phyloP scores from a whole-genome alignment of 2,888 invertebrate species.

The Priocnemis perturbator region DNA sequence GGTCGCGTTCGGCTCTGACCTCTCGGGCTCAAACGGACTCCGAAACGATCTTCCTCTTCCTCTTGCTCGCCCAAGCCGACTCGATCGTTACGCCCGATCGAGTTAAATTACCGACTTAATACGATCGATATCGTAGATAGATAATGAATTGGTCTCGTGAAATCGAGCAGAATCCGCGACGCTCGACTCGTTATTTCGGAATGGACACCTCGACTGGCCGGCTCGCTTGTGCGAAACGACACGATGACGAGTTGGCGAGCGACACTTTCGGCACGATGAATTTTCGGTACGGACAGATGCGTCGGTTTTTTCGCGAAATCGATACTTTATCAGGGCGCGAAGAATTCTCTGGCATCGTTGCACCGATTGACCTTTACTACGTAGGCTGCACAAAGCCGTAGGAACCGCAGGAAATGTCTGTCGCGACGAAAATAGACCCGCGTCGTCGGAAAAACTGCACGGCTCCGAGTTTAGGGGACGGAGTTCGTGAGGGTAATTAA shows the following conservation, averaged over 20 bases:
- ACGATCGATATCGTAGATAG: neutral
- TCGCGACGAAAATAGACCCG: constrained; percentile 39
- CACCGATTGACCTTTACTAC: constrained; percentile 53
- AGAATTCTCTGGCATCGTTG: constrained; percentile 51
- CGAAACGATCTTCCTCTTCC: constrained; percentile 8
- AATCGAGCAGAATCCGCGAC: too few relatives aligned
- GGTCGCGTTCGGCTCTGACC: constrained; percentile 25
- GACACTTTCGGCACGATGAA: too few relatives aligned
- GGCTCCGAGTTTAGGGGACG: too few relatives aligned
- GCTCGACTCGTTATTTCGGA: too few relatives aligned
- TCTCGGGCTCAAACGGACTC: constrained; percentile 18
- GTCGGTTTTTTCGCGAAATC: neutral
- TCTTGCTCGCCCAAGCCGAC: constrained; percentile 1
- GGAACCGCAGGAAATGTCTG: constrained; percentile 33
- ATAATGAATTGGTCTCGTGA: too few relatives aligned
- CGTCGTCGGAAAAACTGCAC: too few relatives aligned
- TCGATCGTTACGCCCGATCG: neutral
- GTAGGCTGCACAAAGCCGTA: constrained; percentile 33
- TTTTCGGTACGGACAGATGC: too few relatives aligned
- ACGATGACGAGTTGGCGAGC: too few relatives aligned
- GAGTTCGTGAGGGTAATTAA: too few relatives aligned
- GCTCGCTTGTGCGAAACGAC: neutral
- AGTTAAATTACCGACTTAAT: neutral
- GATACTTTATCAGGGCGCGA: constrained; percentile 40
- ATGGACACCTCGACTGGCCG: too few relatives aligned